Evolutionary conservation across 2,797 vertebrate species (phyloP), one percentile per base, ranked within the genome.

Genomic region (Labroides dimidiatus): DNA sequence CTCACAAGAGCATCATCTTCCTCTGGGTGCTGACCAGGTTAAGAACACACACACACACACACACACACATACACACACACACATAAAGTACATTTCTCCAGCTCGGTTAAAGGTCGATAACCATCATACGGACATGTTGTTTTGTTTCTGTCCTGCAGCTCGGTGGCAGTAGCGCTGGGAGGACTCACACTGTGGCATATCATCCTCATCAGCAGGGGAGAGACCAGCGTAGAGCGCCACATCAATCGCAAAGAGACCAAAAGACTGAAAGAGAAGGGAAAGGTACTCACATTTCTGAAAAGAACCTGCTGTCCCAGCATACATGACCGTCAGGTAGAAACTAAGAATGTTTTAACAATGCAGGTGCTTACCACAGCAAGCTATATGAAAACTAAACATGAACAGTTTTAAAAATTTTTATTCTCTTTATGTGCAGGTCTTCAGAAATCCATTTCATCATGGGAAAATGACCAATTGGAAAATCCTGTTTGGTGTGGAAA

Each of bases 11-110:
- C 2, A 82, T 99, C 64, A 94, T 99, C 86, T 99, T 97, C 90
- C 94, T 99, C 77, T 99, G 97, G 98, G 97, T 98, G 23, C 93
- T 99, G 59, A 98, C 96, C 90, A 99, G 97, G 97, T 99, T 84
- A 85, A 72, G 4, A 19, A 1, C 16, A 11, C 21, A 4, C 9
- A 0, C 12, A n/a, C n/a, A n/a, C n/a, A n/a, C n/a, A n/a, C n/a
- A n/a, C n/a, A n/a, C n/a, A n/a, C n/a, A n/a, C n/a, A n/a, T n/a
- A n/a, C n/a, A n/a, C n/a, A n/a, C n/a, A n/a, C n/a, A n/a, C n/a
- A n/a, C n/a, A n/a, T n/a, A n/a, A n/a, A 3, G 3, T 0, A 12
- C 10, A 11, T 5, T 5, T 30, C 1, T 30, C 27, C 7, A 16
- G 11, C 0, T 14, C 36, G 7, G 16, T 8, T 14, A 0, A 36